Evolutionary conservation across 37 sponge, comb jelly and placozoan species (phyloP).

Genomic region (Oopsacas minuta): DNA sequence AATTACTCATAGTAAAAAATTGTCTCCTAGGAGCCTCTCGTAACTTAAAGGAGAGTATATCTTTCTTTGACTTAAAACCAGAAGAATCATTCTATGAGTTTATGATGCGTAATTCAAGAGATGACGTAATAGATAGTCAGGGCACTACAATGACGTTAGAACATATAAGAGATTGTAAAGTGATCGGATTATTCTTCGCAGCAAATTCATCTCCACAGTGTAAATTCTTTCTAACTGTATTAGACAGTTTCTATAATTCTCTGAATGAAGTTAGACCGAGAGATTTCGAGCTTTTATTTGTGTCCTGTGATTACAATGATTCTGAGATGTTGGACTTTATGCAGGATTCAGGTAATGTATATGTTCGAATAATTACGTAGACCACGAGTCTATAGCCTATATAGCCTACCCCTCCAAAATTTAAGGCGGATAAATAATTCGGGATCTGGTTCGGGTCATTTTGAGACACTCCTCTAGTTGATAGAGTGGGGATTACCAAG

Average conservation of each 20-base stretch:
- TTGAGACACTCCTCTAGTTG: too few species aligned
- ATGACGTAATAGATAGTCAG: neutral
- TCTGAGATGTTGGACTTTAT: neutral
- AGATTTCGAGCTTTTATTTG: neutral
- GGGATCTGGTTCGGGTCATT: too few species aligned
- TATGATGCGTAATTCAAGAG: neutral
- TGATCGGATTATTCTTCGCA: neutral
- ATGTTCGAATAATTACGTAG: too few species aligned
- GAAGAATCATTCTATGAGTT: neutral
- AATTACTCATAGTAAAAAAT: too few species aligned
- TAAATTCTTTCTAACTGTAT: neutral
- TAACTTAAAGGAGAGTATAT: neutral
- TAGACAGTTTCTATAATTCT: constrained; percentile 15
- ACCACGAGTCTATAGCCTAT: too few species aligned
- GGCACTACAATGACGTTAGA: neutral
- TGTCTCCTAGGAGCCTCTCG: neutral
- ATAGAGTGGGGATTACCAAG: too few species aligned
- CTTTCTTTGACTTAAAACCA: constrained; percentile 1
- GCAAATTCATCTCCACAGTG: constrained; percentile 17
- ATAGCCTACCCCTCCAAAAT: too few species aligned
- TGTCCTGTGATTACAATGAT: constrained; percentile 8
- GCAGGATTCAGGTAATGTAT: constrained; percentile 15
- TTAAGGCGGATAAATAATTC: too few species aligned
- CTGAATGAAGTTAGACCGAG: neutral
- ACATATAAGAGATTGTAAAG: neutral